These are phyloP conservation scores for Phrynocephalus guinanensis DNA, from an alignment of 2,797 vertebrate species.

Conservation along the genomic window DNA sequence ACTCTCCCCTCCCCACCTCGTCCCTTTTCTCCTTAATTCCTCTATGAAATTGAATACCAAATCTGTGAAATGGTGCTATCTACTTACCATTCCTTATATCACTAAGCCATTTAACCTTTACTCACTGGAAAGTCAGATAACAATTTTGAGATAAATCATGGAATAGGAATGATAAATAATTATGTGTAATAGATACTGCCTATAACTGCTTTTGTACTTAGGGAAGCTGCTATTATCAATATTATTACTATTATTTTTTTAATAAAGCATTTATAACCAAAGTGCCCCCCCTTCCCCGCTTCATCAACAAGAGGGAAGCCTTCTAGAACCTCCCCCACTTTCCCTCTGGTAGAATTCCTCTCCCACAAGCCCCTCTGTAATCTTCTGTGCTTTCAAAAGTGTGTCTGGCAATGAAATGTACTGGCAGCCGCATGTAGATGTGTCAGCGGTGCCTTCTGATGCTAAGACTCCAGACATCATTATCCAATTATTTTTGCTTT, in stretches of 20 bases:
- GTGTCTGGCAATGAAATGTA: slow-evolving; percentile 81
- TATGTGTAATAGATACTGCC: slow-evolving; percentile 78
- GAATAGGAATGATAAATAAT: slow-evolving; percentile 77
- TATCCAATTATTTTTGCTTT: slow-evolving; percentile 58
- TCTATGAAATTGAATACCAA: slow-evolving; percentile 69
- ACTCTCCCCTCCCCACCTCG: background rate
- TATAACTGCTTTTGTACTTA: slow-evolving; percentile 80
- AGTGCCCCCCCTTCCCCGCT: slow-evolving; percentile 29
- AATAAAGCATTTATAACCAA: slow-evolving; percentile 77
- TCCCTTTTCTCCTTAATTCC: slow-evolving; percentile 5
- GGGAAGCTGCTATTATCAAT: slow-evolving; percentile 70
- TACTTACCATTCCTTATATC: slow-evolving; percentile 96
- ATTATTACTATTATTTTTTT: slow-evolving; percentile 67
- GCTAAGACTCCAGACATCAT: slow-evolving; percentile 78
- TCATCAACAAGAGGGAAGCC: slow-evolving; percentile 60
- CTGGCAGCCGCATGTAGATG: slow-evolving; percentile 72
- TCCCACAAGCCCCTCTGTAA: slow-evolving; percentile 58
- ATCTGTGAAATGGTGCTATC: slow-evolving; percentile 95
- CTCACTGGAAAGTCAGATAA: slow-evolving; percentile 84
- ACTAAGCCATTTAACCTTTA: slow-evolving; percentile 83
- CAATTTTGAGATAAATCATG: slow-evolving; percentile 70
- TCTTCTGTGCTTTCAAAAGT: slow-evolving; percentile 61
- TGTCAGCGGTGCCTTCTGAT: slow-evolving; percentile 77
- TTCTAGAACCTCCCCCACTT: slow-evolving; percentile 50
- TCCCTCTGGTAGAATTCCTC: background rate